A percentile compares a stretch with the other conserved stretches of the same genome.
Conservation (phyloP, 2,888 invertebrate species). For the Isoperla grammatica region DNA sequence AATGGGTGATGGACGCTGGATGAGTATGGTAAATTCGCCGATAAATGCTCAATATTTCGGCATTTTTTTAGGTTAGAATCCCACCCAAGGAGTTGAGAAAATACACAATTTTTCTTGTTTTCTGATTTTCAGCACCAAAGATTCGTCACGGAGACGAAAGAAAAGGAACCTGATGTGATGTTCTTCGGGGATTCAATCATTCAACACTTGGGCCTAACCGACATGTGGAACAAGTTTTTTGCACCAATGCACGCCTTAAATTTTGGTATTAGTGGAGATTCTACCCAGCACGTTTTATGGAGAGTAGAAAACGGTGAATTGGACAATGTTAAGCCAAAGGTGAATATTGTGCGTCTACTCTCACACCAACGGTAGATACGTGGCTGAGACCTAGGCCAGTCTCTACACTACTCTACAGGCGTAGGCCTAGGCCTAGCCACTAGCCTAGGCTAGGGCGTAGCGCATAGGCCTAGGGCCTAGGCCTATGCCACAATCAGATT, state of each 20-base stretch:
- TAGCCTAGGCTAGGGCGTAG: no score
- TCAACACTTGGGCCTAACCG: conserved; percentile 73
- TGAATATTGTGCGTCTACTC: conserved; percentile 42
- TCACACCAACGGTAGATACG: no score
- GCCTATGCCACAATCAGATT: no score
- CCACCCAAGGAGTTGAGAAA: background rate
- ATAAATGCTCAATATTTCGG: conserved; percentile 28
- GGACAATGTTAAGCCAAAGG: conserved; percentile 84
- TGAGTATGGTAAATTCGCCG: conserved; percentile 59
- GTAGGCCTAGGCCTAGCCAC: no score
- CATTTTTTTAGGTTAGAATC: conserved; percentile 14
- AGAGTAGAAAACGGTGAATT: conserved; percentile 83
- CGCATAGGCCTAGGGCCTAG: no score
- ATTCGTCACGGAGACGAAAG: conserved; percentile 77
- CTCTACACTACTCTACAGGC: no score
- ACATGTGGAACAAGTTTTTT: conserved; percentile 86
- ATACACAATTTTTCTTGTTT: background rate
- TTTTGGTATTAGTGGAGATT: conserved; percentile 75
- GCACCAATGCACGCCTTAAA: conserved; percentile 88
- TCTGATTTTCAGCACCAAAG: conserved; percentile 67
- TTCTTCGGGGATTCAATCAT: conserved; percentile 87
- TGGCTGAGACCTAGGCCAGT: no score
- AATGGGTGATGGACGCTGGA: conserved; percentile 83
- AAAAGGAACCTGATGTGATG: conserved; percentile 87
- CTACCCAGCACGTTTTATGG: conserved; percentile 86